These are phyloP conservation scores for Xestia xanthographa DNA, from an alignment of 2,888 invertebrate species.

Conservation along the genomic window DNA sequence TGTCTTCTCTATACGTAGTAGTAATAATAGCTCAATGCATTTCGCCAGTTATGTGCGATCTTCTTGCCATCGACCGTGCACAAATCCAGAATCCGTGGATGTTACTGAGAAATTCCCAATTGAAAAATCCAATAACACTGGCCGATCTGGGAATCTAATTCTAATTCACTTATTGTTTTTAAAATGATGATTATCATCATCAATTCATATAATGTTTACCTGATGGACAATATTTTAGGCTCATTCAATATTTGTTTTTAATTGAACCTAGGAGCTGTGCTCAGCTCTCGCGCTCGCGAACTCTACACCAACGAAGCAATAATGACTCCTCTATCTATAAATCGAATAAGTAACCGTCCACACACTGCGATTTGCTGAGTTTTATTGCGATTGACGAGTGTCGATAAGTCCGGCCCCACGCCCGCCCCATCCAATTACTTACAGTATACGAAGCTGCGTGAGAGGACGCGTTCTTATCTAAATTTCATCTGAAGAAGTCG, in stretches of 20 bases:
- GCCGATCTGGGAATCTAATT: background rate
- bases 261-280: background rate
- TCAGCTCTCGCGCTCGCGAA: background rate
- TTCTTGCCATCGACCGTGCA: background rate
- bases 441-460: constrained; percentile 76
- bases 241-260: background rate
- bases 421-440: constrained; percentile 88
- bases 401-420: constrained; percentile 81
- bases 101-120: background rate
- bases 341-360: constrained; percentile 57
- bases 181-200: background rate
- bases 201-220: background rate
- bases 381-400: constrained; percentile 87
- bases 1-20: no score
- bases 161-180: background rate
- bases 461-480: constrained; percentile 82
- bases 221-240: background rate
- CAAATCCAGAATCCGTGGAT: background rate
- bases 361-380: constrained; percentile 76
- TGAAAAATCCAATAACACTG: background rate
- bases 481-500: constrained; percentile 86
- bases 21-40: no score
- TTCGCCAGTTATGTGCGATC: background rate
- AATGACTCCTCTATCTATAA: constrained; percentile 55
- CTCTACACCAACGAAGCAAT: background rate